A percentile compares a stretch with the other conserved stretches of the same genome.
These are phyloP conservation scores for Yponomeuta evonymella DNA, from an alignment of 2,888 invertebrate genomes.

Conservation along the genomic window DNA sequence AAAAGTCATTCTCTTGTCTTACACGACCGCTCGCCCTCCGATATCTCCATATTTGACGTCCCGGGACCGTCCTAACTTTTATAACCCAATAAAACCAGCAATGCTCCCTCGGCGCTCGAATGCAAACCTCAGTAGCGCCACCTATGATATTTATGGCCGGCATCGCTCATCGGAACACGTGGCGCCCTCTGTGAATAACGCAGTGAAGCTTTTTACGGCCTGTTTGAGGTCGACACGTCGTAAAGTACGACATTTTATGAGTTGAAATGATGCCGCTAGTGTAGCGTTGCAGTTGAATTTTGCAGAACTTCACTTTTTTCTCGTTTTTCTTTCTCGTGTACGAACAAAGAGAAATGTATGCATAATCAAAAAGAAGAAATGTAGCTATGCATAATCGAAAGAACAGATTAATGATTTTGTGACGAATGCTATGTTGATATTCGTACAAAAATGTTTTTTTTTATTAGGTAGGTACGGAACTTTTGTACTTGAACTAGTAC, in stretches of 20 bases:
- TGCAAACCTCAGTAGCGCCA: constrained; percentile 11
- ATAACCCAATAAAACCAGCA: constrained; percentile 69
- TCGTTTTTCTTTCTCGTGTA: background rate
- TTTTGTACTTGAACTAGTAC: too few relatives aligned
- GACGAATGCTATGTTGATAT: background rate
- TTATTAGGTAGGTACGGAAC: too few relatives aligned
- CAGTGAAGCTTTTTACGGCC: constrained; percentile 64
- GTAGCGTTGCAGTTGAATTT: constrained; percentile 41
- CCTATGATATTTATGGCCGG: constrained; percentile 10
- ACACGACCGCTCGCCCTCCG: constrained; percentile 68
- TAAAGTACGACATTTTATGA: constrained; percentile 65
- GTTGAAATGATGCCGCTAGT: constrained; percentile 67
- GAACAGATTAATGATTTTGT: background rate
- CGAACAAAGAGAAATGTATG: background rate
- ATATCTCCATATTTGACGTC: constrained; percentile 68
- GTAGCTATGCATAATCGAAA: background rate
- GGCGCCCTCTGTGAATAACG: constrained; percentile 65
- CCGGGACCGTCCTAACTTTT: constrained; percentile 59
- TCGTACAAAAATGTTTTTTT: too few relatives aligned
- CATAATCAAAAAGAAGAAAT: background rate
- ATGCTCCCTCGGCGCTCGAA: constrained; percentile 19
- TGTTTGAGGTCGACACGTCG: constrained; percentile 63
- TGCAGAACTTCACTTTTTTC: constrained; percentile 11
- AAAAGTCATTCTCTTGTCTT: constrained; percentile 73
- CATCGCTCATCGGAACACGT: constrained; percentile 10